phyloP scores from a whole-genome alignment of 2,113 vertebrate species.

The Larimichthys crocea region DNA sequence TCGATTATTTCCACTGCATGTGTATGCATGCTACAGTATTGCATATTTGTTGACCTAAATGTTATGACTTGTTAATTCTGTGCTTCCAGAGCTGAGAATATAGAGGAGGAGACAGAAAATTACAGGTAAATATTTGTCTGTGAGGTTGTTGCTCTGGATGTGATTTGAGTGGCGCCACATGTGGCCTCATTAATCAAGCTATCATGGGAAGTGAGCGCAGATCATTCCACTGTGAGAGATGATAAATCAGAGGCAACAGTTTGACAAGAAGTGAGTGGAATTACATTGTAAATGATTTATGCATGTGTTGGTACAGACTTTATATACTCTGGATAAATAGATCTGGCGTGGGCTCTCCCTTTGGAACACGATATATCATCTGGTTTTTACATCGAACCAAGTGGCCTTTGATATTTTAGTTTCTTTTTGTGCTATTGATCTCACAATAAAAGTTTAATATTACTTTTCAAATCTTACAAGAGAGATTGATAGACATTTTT shows the following conservation, averaged over 20 bases:
- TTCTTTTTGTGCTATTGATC: not conserved
- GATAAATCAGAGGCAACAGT: not conserved
- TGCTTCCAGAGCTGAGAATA: constrained; percentile 76
- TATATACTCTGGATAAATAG: not conserved
- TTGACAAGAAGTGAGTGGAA: not conserved
- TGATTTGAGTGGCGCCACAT: constrained; percentile 46
- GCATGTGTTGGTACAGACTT: not conserved
- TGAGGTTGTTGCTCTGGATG: constrained; percentile 41
- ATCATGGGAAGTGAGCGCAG: constrained; percentile 2
- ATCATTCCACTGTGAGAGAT: not conserved
- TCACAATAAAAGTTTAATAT: not conserved
- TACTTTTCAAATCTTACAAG: not conserved
- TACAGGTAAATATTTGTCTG: constrained; percentile 73
- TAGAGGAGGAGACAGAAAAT: constrained; percentile 66
- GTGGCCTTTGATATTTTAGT: not conserved
- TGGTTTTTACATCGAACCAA: not conserved
- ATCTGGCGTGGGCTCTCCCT: not conserved
- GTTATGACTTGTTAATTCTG: constrained; percentile 70
- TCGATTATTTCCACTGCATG: constrained; percentile 49
- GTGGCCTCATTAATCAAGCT: constrained; percentile 32
- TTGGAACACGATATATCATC: not conserved
- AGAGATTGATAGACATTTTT: not conserved
- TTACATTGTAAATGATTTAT: not conserved
- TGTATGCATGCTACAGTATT: constrained; percentile 18
- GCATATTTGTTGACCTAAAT: constrained; percentile 26